Base-by-base conservation (phyloP, 2,888 invertebrate species). In the Cheilosia scutellata region DNA sequence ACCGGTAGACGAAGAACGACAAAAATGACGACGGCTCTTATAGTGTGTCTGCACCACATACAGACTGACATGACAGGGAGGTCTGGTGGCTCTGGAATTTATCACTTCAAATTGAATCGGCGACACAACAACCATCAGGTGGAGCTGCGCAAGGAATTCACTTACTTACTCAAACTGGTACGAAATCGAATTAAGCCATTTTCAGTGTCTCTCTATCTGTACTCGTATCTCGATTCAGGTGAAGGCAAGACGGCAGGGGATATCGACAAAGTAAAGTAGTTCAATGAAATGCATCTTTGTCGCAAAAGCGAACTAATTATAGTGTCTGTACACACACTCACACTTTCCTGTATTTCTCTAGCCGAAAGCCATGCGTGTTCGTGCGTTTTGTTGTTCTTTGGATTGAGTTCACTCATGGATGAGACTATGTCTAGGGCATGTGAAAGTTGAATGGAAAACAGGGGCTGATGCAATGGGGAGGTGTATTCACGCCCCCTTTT, bases 121-220 rank as follows among this genome's bases (percentile, higher is more conserved):
- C 63, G 70, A 78, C 55, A 78, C 63, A 80, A 74, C 68, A 74
- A 65, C 55, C 62, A 62, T 83, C 82, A 83, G 82, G 78, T 83
- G 78, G 53, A 44, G 82, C 71, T 11, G 37, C 4, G 11, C 37
- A 40, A 25, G 40, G 62, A 51, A 72, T 72, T 40, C 29, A 40
- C 29, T 70, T 53, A 60, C 37, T 37, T 37, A 4, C 53, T 76
- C 62, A 70, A 78, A 70, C 55, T 78, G 60, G 70, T 70, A 70
- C 70, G 40, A 11, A 78, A 44, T 62, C 40, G 62, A 63, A 78
- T 78, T 78, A 70, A 78, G 70, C 44, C 57, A 13, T 62, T 62
- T 68, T 51, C 44, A 33, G 47, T 66, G 55, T 27, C 29, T 40
- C 62, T 2, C 49, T 5, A n/a, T 47, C n/a, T 47, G n/a, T 11